Conservation (phyloP, 2,797 vertebrate species). For the Acipenser transmontanus region DNA sequence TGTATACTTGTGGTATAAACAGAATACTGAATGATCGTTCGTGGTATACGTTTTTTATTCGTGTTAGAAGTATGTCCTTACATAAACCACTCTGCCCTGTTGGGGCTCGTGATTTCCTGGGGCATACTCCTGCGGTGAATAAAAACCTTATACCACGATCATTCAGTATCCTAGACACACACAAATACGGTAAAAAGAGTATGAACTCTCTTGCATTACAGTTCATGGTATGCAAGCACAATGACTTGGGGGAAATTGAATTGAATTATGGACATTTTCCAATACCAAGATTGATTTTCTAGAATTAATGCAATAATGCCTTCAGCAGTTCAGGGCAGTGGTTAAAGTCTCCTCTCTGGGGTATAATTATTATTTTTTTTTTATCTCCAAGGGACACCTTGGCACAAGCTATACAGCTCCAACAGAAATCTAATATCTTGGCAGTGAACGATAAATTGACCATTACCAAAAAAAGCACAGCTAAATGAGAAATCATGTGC, state of each 20-base stretch:
- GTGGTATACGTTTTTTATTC: too few species aligned
- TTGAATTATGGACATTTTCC: slow-evolving; percentile 22
- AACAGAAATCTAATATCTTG: slow-evolving; percentile 51
- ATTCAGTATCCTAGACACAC: too few species aligned
- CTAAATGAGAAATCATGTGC: slow-evolving; percentile 68
- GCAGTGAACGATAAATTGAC: slow-evolving; percentile 66
- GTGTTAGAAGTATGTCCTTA: too few species aligned
- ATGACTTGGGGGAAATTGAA: not conserved
- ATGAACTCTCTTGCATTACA: too few species aligned
- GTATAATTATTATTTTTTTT: slow-evolving; percentile 43
- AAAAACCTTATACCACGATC: too few species aligned
- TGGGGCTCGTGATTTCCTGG: too few species aligned
- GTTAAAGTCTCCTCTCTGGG: slow-evolving; percentile 26
- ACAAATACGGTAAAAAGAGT: too few species aligned
- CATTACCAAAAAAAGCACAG: slow-evolving; percentile 68
- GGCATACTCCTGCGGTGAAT: too few species aligned
- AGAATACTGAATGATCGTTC: too few species aligned
- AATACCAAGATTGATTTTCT: slow-evolving; percentile 12
- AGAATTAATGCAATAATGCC: slow-evolving; percentile 31
- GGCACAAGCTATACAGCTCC: slow-evolving; percentile 47
- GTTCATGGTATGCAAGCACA: too few species aligned
- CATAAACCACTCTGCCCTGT: too few species aligned
- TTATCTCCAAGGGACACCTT: slow-evolving; percentile 64
- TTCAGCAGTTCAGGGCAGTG: slow-evolving; percentile 18
- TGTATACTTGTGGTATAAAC: too few species aligned